phyloP scores from a whole-genome alignment of 2,113 vertebrate genomes.

The Nematolebias whitei region DNA sequence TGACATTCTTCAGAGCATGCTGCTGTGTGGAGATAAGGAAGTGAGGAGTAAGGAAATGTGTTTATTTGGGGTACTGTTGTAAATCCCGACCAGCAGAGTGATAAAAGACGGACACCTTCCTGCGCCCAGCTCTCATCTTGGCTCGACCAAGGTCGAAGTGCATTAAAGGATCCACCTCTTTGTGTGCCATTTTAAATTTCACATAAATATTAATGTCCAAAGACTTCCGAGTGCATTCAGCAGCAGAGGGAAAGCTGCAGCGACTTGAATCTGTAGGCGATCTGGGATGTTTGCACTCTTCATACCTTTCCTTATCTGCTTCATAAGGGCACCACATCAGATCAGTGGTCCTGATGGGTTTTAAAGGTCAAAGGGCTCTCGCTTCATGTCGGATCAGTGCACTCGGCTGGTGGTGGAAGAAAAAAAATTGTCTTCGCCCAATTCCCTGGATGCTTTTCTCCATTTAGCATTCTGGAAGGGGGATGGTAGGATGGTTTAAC shows the following conservation, averaged over 20 bases:
- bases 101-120: constrained; percentile 58
- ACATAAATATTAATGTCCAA: constrained; percentile 64
- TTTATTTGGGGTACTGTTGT: constrained; percentile 51
- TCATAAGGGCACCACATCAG: constrained; percentile 59
- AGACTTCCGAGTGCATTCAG: constrained; percentile 32
- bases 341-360: constrained; percentile 55
- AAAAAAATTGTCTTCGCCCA: constrained; percentile 48
- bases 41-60: constrained; percentile 52
- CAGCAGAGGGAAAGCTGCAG: constrained; percentile 22
- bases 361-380: constrained; percentile 59
- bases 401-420: constrained; percentile 49
- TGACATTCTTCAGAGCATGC: constrained; percentile 62
- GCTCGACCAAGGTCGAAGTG: constrained; percentile 34
- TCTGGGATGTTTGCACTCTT: constrained; percentile 10
- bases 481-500: constrained; percentile 27
- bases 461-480: constrained; percentile 41
- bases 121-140: constrained; percentile 43
- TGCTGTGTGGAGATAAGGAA: constrained; percentile 70
- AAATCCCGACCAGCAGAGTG: constrained; percentile 41
- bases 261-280: constrained; percentile 1
- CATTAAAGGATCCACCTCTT: constrained; percentile 34
- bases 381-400: constrained; percentile 57
- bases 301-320: not conserved
- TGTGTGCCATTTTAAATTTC: constrained; percentile 46
- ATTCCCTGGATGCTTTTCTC: constrained; percentile 53